phyloP scores from a whole-genome alignment of 2,888 invertebrate species.

The Nemotelus nigrinus region DNA sequence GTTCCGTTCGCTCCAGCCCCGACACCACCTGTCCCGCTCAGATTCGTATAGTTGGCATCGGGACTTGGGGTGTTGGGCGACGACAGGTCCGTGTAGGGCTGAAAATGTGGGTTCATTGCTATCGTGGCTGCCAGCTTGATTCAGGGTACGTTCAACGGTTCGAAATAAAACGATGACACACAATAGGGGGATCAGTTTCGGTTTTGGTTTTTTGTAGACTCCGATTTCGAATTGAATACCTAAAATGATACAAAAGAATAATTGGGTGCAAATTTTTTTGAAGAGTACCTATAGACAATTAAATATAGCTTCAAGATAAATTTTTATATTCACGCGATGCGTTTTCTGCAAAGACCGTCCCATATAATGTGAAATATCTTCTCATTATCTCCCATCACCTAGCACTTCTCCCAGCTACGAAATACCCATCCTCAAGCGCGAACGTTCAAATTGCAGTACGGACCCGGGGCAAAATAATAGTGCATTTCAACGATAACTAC shows the following conservation, averaged over 20 bases:
- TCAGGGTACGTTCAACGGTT: slow-evolving; percentile 53
- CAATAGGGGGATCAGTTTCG: neutral
- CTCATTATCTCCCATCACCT: too few relatives aligned
- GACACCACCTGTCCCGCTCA: slow-evolving; percentile 58
- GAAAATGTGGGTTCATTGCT: slow-evolving; percentile 89
- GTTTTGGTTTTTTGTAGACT: neutral
- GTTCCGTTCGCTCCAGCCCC: slow-evolving; percentile 37
- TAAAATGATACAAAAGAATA: slow-evolving; percentile 3
- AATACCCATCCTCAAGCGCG: too few relatives aligned
- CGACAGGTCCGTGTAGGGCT: slow-evolving; percentile 80
- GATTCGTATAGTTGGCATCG: slow-evolving; percentile 71
- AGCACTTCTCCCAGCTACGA: too few relatives aligned
- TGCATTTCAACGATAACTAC: slow-evolving; percentile 44
- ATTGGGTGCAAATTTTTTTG: too few relatives aligned
- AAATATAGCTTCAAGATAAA: too few relatives aligned
- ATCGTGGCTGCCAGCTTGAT: slow-evolving; percentile 87
- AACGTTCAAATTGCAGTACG: slow-evolving; percentile 6
- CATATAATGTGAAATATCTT: too few relatives aligned
- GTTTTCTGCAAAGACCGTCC: too few relatives aligned
- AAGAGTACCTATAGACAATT: too few relatives aligned
- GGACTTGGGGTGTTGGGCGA: slow-evolving; percentile 79
- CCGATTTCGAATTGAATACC: neutral
- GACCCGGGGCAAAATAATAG: slow-evolving; percentile 28
- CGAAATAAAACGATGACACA: neutral
- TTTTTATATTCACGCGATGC: too few relatives aligned